Conservation (phyloP, 2,113 vertebrate genomes). For the Leptobrachium ailaonicum region DNA sequence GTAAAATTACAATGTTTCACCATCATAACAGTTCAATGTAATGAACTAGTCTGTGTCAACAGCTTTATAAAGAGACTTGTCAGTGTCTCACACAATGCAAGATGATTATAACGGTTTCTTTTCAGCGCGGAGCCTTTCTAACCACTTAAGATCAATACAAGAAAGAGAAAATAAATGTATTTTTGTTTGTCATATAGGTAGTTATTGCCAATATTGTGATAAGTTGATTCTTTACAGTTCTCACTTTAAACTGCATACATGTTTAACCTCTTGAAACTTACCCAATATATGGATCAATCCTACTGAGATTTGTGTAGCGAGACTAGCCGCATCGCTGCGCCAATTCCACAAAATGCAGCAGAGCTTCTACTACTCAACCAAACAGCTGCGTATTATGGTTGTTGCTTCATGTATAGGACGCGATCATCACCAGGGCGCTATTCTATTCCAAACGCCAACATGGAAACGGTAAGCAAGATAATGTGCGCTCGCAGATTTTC, state of each 20-base stretch:
- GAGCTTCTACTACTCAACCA: no score
- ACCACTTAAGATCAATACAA: conserved; percentile 6
- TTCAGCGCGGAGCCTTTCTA: not conserved
- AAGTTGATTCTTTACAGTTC: not conserved
- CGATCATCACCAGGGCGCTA: no score
- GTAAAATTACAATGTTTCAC: conserved; percentile 33
- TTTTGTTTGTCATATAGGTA: not conserved
- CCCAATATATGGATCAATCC: not conserved
- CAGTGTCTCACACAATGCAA: conserved; percentile 6
- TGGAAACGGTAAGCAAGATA: no score
- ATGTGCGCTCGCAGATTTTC: no score
- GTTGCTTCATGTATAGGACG: no score
- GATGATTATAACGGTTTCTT: conserved; percentile 8
- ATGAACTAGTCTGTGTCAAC: conserved; percentile 38
- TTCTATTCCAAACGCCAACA: no score
- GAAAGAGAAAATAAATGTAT: conserved; percentile 2
- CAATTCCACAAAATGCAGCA: no score
- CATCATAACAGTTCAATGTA: conserved; percentile 27
- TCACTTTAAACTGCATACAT: not conserved
- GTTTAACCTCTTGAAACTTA: conserved; percentile 10
- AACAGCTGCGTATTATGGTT: no score
- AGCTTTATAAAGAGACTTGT: conserved; percentile 1
- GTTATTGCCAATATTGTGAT: conserved; percentile 3
- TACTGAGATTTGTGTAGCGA: not conserved
- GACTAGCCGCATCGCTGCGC: no score